Percentiles rank a stretch among this genome's conserved stretches.
These are phyloP conservation scores for Rhagoletis zephyria DNA, from an alignment of 1,140 invertebrate species.

Conservation along the genomic window DNA sequence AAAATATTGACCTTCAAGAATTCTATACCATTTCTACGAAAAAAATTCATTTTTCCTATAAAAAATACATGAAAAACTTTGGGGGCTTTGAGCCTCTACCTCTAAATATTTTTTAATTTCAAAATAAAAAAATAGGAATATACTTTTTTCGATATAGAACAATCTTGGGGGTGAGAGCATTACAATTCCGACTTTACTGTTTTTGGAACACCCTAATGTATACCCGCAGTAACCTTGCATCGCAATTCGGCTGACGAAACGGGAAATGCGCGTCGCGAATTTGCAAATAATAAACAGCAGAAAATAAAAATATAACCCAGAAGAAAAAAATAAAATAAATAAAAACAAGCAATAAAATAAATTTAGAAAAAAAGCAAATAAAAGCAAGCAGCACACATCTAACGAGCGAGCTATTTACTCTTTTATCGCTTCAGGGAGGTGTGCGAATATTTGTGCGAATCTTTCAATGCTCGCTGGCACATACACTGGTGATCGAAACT, in stretches of 20 bases:
- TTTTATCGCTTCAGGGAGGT: conserved; percentile 15
- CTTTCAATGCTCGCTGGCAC: neutral
- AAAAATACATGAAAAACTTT: too few relatives aligned
- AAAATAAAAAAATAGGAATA: too few relatives aligned
- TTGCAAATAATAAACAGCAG: neutral
- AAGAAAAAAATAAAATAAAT: neutral
- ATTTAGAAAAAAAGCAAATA: neutral
- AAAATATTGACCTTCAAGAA: too few relatives aligned
- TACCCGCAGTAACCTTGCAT: neutral
- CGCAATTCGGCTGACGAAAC: conserved; percentile 42
- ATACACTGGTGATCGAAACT: too few relatives aligned
- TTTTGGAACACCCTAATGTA: too few relatives aligned
- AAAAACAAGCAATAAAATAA: neutral
- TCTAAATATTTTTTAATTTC: too few relatives aligned
- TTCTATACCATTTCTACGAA: too few relatives aligned
- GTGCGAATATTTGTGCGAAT: conserved; percentile 38
- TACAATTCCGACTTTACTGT: too few relatives aligned
- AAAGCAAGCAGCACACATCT: neutral
- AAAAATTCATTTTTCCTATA: too few relatives aligned
- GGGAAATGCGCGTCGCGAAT: conserved; percentile 40
- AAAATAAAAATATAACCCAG: neutral
- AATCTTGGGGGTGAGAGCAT: too few relatives aligned
- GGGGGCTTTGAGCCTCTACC: too few relatives aligned
- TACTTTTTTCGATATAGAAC: too few relatives aligned
- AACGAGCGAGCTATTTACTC: neutral